phyloP scores from a whole-genome alignment of 2,113 vertebrate genomes.

The Cervus canadensis region DNA sequence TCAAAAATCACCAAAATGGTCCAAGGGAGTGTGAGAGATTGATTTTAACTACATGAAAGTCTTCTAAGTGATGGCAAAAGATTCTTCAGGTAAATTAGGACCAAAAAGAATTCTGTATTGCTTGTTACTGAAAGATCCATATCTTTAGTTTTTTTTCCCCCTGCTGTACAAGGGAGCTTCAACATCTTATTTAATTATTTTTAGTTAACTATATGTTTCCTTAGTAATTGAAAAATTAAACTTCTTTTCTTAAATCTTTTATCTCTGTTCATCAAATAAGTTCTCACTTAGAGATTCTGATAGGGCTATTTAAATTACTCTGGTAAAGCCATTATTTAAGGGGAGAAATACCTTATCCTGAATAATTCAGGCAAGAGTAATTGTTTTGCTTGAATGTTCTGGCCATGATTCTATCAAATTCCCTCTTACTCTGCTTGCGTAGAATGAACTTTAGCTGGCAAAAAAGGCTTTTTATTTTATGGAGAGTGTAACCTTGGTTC shows the following conservation, averaged over 20 bases:
- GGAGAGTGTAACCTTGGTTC: neutral
- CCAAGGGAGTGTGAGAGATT: conserved; percentile 49
- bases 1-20: conserved; percentile 60
- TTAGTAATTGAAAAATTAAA: neutral
- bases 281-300: neutral
- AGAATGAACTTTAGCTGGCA: neutral
- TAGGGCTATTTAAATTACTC: neutral
- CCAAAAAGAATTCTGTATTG: neutral
- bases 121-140: neutral
- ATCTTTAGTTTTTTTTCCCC: neutral
- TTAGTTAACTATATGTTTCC: neutral
- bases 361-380: neutral
- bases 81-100: conserved; percentile 30
- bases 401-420: neutral
- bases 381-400: conserved; percentile 26
- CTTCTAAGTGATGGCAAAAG: conserved; percentile 28
- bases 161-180: neutral
- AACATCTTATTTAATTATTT: neutral
- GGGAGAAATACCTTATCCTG: neutral
- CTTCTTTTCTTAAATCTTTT: neutral
- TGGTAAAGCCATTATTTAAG: neutral
- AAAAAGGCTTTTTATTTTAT: neutral
- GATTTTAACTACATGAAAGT: conserved; percentile 45
- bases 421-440: neutral
- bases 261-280: neutral